Conservation (phyloP, 2,113 vertebrate genomes). For the Melospiza georgiana region DNA sequence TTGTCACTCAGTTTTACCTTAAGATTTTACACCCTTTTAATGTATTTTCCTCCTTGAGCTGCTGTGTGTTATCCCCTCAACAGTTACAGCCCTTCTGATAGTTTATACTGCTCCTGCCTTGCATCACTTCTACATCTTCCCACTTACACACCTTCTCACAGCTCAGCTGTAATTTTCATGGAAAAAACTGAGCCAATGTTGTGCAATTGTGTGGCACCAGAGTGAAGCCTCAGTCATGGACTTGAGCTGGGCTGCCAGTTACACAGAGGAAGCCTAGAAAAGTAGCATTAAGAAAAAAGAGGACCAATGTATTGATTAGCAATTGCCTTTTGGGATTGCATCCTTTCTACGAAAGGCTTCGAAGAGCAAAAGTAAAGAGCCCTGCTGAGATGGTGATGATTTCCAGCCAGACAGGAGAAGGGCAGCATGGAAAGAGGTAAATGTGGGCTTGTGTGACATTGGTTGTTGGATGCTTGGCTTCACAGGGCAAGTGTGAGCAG, state of each 20-base stretch:
- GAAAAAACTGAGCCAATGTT: not conserved
- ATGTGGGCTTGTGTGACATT: not conserved
- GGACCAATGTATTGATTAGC: not conserved
- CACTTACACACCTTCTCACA: not conserved
- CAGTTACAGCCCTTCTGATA: not conserved
- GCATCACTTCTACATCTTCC: not conserved
- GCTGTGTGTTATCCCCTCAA: not conserved
- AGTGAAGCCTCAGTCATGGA: not conserved
- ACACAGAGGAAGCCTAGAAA: not conserved
- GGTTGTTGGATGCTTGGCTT: not conserved
- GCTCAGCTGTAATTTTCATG: not conserved
- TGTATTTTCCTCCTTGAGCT: not conserved
- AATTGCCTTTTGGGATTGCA: not conserved
- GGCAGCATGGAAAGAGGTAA: not conserved
- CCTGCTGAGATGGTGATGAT: not conserved
- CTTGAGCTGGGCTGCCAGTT: not conserved
- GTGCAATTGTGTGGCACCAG: not conserved
- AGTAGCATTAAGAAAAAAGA: not conserved
- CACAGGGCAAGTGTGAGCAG: not conserved
- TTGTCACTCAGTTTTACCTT: not conserved
- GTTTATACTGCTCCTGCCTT: not conserved
- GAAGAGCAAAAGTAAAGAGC: not conserved
- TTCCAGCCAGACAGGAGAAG: not conserved
- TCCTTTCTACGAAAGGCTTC: not conserved
- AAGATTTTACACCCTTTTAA: not conserved